Evolutionary conservation across 1,140 invertebrate species (phyloP).

Genomic region (Drosophila erecta): DNA sequence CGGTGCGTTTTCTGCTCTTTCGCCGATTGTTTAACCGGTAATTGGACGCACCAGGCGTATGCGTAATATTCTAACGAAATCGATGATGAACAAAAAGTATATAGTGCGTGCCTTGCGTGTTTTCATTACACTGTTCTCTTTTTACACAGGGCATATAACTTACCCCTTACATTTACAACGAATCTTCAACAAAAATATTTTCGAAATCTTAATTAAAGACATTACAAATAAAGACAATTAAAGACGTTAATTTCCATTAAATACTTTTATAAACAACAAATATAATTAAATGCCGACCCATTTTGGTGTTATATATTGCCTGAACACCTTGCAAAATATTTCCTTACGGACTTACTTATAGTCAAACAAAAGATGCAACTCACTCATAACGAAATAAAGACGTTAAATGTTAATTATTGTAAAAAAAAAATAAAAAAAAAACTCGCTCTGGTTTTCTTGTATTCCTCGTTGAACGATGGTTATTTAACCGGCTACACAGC

Average conservation of each 20-base stretch:
- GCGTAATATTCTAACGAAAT: conserved; percentile 54
- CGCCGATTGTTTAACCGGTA: conserved; percentile 14
- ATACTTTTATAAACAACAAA: background rate
- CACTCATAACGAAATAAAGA: conserved; percentile 6
- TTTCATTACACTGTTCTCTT: conserved; percentile 10
- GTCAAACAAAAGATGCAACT: conserved; percentile 10
- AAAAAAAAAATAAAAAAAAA: background rate
- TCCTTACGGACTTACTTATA: background rate
- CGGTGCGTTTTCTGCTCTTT: background rate
- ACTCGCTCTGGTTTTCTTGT: background rate
- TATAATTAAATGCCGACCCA: background rate
- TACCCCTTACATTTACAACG: too few species aligned
- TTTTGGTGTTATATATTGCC: background rate
- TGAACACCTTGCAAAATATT: background rate
- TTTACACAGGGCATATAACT: background rate
- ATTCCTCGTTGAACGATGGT: background rate
- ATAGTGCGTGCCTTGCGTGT: conserved; percentile 12
- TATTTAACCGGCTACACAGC: conserved; percentile 3
- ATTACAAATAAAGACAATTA: too few species aligned
- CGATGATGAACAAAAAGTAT: background rate
- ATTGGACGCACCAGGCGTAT: conserved; percentile 41
- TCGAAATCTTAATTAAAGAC: background rate
- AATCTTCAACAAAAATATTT: background rate
- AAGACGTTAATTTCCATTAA: background rate
- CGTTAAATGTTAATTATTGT: conserved; percentile 22